Evolutionary conservation across 2,797 vertebrate genomes (phyloP), one percentile per base, ranked within the genome.

Genomic region (Nasua narica): DNA sequence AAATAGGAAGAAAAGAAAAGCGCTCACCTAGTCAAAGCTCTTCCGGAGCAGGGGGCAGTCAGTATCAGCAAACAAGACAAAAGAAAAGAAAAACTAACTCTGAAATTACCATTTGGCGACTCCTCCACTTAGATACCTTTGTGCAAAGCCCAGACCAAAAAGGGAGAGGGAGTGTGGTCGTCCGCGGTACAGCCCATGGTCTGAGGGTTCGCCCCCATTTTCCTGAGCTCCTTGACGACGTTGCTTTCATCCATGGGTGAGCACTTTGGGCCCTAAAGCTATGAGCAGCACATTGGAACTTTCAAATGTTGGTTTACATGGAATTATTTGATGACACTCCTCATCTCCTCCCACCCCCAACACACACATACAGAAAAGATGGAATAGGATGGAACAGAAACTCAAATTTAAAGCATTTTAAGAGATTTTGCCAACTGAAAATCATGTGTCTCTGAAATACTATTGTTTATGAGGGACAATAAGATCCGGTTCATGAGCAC

Each of bases 161-260:
- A 32, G 35, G 7, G 23, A 16, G 5, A 43, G 40, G 25, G 48
- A 25, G 18, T 18, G 14, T 46, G 54, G n/a, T 8, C 16, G 15
- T 29, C 60, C 4, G 11, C 8, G 0, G 23, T 7, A 10, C n/a
- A 3, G 14, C 37, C 7, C 16, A 0, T 2, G 2, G 27, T 1
- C 25, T 15, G n/a, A 5, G 35, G 76, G 32, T 18, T 40, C 13
- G 6, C 2, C 2, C 58, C 10, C 4, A 5, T 48, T 50, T 16
- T 0, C 67, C 9, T 9, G 15, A 2, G 76, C 40, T 14, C 46
- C 0, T 15, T 19, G 6, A 10, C 35, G 10, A 6, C 27, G 0
- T 32, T 15, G 11, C 7, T 19, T 16, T 70, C 70, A 32, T 19
- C 46, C 21, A 29, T 0, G 40, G 6, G 40, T 7, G 25, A 21